These are phyloP conservation scores for Sarcophaga peregrina DNA, from an alignment of 1,140 invertebrate species.

Conservation along the genomic window DNA sequence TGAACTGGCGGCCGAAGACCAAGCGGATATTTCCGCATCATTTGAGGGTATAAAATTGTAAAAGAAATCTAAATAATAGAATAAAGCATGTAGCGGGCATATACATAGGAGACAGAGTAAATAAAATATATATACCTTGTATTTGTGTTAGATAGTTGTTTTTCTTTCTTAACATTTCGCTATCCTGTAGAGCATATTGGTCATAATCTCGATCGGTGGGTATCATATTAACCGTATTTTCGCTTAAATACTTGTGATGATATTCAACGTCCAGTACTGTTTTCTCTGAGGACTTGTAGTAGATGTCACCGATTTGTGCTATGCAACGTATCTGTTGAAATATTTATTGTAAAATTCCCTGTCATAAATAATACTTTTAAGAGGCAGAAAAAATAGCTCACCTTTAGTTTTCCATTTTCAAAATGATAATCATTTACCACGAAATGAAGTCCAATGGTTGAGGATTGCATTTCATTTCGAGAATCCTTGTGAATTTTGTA, in stretches of 20 bases:
- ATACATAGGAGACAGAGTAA: too few species aligned
- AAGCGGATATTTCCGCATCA: conserved; percentile 34
- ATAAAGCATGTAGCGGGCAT: too few species aligned
- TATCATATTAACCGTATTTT: conserved; percentile 41
- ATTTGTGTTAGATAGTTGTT: conserved; percentile 44
- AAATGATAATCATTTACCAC: conserved; percentile 43
- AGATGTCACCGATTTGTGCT: conserved; percentile 69
- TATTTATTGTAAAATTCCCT: background rate
- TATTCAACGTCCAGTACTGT: conserved; percentile 64
- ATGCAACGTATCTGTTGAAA: conserved; percentile 67
- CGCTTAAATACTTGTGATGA: conserved; percentile 48
- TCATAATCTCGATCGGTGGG: conserved; percentile 41
- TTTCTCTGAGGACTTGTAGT: conserved; percentile 69
- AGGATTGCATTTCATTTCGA: conserved; percentile 43
- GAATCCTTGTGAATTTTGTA: conserved; percentile 20
- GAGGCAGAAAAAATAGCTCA: background rate
- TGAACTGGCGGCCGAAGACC: conserved; percentile 22
- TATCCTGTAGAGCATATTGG: conserved; percentile 29
- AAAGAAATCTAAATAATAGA: conserved; percentile 7
- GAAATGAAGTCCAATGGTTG: conserved; percentile 42
- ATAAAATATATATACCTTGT: conserved; percentile 26
- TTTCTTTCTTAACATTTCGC: conserved; percentile 39
- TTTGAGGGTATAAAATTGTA: conserved; percentile 34
- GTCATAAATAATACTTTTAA: too few species aligned
- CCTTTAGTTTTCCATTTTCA: conserved; percentile 43